phyloP scores from a whole-genome alignment of 2,888 invertebrate species.

The Rhamnusium bicolor region DNA sequence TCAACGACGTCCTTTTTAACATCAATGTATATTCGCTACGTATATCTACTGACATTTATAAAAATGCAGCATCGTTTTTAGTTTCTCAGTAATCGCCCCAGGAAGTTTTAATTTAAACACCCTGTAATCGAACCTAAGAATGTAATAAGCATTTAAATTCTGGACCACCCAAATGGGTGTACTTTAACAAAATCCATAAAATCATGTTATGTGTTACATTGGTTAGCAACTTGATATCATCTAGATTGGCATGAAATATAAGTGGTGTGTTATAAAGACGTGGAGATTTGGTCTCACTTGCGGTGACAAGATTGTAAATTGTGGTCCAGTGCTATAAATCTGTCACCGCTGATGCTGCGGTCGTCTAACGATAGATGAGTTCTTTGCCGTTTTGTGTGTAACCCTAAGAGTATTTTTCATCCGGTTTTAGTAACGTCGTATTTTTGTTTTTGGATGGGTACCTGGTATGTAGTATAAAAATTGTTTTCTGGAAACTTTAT shows the following conservation, averaged over 20 bases:
- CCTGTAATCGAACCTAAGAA: no score
- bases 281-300: slow-evolving; percentile 45
- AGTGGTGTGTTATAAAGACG: slow-evolving; percentile 35
- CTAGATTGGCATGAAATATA: slow-evolving; percentile 40
- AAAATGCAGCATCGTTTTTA: no score
- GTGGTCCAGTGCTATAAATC: slow-evolving; percentile 47
- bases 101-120: no score
- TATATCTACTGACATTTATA: no score
- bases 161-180: slow-evolving; percentile 1
- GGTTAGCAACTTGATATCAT: slow-evolving; percentile 37
- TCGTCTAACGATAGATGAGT: slow-evolving; percentile 47
- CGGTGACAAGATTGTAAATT: slow-evolving; percentile 49
- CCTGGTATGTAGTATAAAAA: no score
- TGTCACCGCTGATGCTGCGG: slow-evolving; percentile 38
- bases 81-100: no score
- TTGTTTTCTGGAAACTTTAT: no score
- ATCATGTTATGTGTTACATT: slow-evolving; percentile 14
- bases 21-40: no score
- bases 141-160: neutral
- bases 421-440: neutral
- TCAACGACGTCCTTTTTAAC: no score
- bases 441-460: no score
- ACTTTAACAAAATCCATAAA: slow-evolving; percentile 18
- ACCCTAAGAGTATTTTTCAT: slow-evolving; percentile 30
- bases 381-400: slow-evolving; percentile 50